These are phyloP conservation scores for Lasioglossum vierecki DNA, from an alignment of 2,888 invertebrate species.

Conservation along the genomic window DNA sequence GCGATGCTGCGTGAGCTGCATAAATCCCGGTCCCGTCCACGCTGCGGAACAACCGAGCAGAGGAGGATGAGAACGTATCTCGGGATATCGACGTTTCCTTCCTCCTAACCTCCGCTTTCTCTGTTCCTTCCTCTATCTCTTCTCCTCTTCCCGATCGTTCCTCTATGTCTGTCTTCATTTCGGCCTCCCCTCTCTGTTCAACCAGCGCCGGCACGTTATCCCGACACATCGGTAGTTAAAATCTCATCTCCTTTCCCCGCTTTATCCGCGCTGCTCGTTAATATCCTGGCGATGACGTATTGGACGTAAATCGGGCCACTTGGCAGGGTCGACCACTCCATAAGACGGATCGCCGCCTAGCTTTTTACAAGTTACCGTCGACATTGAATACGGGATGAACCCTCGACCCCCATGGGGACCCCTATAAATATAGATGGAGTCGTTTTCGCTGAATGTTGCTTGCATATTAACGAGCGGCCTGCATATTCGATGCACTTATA, in stretches of 20 bases:
- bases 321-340: not conserved
- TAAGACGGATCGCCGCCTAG: constrained; percentile 15
- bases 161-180: not conserved
- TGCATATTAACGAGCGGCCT: constrained; percentile 9
- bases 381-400: not conserved
- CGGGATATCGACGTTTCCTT: constrained; percentile 40
- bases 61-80: constrained; percentile 31
- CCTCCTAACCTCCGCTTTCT: not conserved
- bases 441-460: constrained; percentile 7
- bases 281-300: constrained; percentile 30
- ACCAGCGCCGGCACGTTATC: not conserved
- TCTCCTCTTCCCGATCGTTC: no score
- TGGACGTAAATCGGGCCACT: constrained; percentile 8
- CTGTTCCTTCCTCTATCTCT: not conserved
- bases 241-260: constrained; percentile 34
- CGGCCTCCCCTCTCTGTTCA: not conserved
- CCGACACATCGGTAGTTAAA: constrained; percentile 30
- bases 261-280: constrained; percentile 30
- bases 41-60: constrained; percentile 24
- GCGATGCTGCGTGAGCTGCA: constrained; percentile 38
- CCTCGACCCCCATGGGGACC: not conserved
- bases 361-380: constrained; percentile 22
- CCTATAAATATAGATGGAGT: not conserved
- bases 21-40: constrained; percentile 39
- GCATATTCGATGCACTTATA: constrained; percentile 7